These are phyloP conservation scores for Glareola pratincola DNA, from an alignment of 2,113 vertebrate genomes.

Conservation along the genomic window DNA sequence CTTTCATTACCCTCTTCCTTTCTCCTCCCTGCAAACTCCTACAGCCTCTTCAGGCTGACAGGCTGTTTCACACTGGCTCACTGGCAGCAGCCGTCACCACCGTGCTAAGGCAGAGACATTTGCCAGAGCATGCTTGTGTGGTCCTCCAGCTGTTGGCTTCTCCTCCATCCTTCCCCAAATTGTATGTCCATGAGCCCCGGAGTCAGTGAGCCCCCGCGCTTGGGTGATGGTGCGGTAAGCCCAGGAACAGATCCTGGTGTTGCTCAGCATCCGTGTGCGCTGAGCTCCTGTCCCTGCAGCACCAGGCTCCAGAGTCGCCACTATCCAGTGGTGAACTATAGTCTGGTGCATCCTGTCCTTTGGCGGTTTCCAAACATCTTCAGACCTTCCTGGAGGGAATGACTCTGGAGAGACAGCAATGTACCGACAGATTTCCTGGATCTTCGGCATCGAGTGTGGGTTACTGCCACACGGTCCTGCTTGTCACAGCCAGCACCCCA, in stretches of 20 bases:
- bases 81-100: neutral
- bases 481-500: neutral
- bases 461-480: neutral
- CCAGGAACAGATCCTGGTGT: neutral
- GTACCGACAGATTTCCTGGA: neutral
- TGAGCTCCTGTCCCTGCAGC: neutral
- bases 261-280: neutral
- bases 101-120: neutral
- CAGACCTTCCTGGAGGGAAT: neutral
- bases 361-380: neutral
- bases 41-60: neutral
- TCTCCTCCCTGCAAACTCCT: neutral
- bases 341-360: accelerated
- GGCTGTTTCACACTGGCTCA: neutral
- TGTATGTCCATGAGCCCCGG: accelerated
- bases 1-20: neutral
- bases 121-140: neutral
- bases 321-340: accelerated
- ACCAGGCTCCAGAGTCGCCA: neutral
- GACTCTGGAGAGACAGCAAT: neutral
- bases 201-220: accelerated
- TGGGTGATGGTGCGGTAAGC: neutral
- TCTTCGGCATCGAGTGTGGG: neutral
- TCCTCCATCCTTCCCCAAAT: neutral
- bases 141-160: neutral